Conservation (phyloP, 2,797 vertebrate genomes). For the Scolopax bukidnonensis region DNA sequence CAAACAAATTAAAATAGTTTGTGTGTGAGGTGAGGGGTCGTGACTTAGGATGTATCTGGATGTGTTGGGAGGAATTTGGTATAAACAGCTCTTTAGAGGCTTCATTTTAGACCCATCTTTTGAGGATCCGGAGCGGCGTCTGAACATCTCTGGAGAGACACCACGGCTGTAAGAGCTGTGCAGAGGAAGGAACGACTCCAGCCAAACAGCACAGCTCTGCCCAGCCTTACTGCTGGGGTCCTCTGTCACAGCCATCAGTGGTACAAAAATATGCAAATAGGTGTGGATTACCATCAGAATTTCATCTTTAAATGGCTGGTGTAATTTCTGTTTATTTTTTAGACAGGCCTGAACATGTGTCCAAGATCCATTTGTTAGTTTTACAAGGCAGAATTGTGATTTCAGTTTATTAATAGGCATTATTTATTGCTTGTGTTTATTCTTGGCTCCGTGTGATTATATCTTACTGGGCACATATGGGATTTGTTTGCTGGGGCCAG, state of each 20-base stretch:
- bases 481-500: neutral
- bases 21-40: fast-evolving
- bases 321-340: neutral
- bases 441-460: neutral
- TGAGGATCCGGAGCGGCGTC: neutral
- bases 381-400: neutral
- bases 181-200: neutral
- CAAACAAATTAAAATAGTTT: neutral
- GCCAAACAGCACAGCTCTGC: neutral
- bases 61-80: neutral
- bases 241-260: neutral
- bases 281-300: neutral
- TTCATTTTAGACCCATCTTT: neutral
- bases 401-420: neutral
- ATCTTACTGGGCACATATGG: neutral
- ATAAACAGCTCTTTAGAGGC: too few relatives aligned
- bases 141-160: neutral
- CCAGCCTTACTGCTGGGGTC: neutral
- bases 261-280: neutral
- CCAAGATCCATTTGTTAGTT: neutral
- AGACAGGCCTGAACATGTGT: neutral
- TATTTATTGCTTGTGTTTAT: neutral
- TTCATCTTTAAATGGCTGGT: neutral
- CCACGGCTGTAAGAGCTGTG: neutral
- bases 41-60: neutral